Evolutionary conservation across 2,888 invertebrate genomes (phyloP).

Genomic region (Conops quadrifasciatus): DNA sequence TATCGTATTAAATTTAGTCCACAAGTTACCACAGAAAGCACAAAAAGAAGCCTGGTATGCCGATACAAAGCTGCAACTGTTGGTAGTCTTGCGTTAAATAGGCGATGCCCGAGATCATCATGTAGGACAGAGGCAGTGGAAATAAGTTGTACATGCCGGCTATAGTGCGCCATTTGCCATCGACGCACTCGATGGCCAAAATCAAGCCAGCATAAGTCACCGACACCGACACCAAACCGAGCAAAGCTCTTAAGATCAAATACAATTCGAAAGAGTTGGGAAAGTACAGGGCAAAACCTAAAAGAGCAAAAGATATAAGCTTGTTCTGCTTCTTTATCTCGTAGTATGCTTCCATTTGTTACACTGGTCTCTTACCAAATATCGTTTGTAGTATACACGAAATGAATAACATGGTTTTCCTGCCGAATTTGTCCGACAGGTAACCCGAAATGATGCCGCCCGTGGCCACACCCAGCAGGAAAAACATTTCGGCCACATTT

Average conservation of each 20-base stretch:
- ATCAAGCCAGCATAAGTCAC: constrained; percentile 85
- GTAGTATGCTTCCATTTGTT: neutral
- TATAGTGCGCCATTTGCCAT: constrained; percentile 81
- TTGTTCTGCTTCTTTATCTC: neutral
- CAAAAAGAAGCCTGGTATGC: constrained; percentile 76
- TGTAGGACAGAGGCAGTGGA: constrained; percentile 79
- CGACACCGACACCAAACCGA: constrained; percentile 82
- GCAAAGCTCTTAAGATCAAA: constrained; percentile 73
- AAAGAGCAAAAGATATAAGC: neutral
- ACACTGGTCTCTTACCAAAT: constrained; percentile 66
- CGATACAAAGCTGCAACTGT: constrained; percentile 76
- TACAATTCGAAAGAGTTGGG: constrained; percentile 77
- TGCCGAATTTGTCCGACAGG: constrained; percentile 82
- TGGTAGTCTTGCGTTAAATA: constrained; percentile 78
- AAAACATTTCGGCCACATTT: constrained; percentile 80
- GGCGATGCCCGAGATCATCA: constrained; percentile 77
- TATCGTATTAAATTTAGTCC: too few species aligned
- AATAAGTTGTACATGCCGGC: constrained; percentile 83
- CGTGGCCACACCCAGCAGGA: constrained; percentile 78
- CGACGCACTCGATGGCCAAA: constrained; percentile 79
- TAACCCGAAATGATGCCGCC: constrained; percentile 83
- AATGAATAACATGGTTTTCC: constrained; percentile 78
- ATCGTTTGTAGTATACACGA: constrained; percentile 75
- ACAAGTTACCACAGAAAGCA: constrained; percentile 71
- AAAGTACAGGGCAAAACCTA: constrained; percentile 73